Conservation (phyloP, 2,113 vertebrate species). For the Neomonachus schauinslandi region DNA sequence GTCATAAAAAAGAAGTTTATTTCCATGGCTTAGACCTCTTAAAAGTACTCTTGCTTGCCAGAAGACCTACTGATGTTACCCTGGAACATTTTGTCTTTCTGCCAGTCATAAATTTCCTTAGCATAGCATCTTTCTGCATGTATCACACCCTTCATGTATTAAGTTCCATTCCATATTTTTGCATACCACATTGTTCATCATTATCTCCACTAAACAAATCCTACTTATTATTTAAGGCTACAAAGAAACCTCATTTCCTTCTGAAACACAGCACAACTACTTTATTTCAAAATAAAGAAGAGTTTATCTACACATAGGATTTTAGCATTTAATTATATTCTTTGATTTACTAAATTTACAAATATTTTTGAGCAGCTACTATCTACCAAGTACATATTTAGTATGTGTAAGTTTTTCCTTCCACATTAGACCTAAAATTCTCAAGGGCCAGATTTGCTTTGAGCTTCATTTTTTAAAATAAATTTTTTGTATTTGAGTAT, state of each 20-base stretch:
- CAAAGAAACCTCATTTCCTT: background rate
- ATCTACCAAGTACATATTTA: background rate
- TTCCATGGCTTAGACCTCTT: conserved; percentile 2
- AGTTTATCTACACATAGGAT: background rate
- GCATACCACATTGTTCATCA: background rate
- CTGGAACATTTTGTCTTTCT: conserved; percentile 33
- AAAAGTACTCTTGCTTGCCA: background rate
- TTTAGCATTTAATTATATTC: background rate
- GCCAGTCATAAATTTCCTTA: background rate
- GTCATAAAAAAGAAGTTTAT: conserved; percentile 44
- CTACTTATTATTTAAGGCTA: background rate
- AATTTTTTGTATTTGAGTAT: background rate
- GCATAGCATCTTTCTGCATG: background rate
- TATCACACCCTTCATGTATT: background rate
- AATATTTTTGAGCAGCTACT: background rate
- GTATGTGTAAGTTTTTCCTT: background rate
- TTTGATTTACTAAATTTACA: conserved; percentile 4
- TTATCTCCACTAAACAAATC: background rate
- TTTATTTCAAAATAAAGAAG: background rate
- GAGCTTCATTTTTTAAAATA: background rate
- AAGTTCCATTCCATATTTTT: conserved; percentile 14
- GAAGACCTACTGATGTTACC: background rate
- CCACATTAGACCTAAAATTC: background rate
- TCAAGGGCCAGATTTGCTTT: background rate
- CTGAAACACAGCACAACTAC: background rate